Evolutionary conservation across 2,797 vertebrate genomes (phyloP).

Genomic region (Scyliorhinus canicula): DNA sequence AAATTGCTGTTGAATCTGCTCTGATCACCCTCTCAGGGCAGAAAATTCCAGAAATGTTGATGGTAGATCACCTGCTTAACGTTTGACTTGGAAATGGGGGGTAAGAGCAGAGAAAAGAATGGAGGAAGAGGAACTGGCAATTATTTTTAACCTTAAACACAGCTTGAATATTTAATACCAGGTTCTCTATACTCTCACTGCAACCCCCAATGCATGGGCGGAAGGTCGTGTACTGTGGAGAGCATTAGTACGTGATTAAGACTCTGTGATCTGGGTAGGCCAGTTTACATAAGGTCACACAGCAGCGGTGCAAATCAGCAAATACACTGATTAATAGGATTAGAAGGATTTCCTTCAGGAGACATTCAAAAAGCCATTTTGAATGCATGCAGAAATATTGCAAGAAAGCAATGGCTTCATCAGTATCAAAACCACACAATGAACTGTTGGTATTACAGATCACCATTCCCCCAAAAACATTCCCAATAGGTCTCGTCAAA

Average conservation of each 20-base stretch:
- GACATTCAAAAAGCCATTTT: not conserved
- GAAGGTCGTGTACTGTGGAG: not conserved
- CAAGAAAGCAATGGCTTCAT: constrained; percentile 20
- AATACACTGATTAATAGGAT: not conserved
- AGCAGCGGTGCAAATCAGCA: not conserved
- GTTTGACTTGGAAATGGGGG: not conserved
- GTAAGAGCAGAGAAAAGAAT: not conserved
- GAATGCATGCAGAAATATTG: not conserved
- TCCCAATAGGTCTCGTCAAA: not conserved
- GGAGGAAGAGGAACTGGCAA: not conserved
- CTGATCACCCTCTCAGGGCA: not conserved
- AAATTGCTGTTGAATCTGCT: not conserved
- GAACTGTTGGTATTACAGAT: constrained; percentile 8
- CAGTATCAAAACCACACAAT: not conserved
- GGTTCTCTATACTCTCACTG: not conserved
- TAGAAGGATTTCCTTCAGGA: constrained; percentile 12
- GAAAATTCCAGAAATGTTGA: not conserved
- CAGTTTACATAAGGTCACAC: not conserved
- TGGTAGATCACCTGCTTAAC: not conserved
- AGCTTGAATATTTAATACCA: constrained; percentile 1
- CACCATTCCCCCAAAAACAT: not conserved
- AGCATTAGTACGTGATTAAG: not conserved
- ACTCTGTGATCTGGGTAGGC: not conserved
- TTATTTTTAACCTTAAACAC: not conserved
- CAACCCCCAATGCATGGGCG: not conserved